Percentiles rank a stretch among this genome's conserved stretches.
phyloP scores from a whole-genome alignment of 1,140 invertebrate genomes.

The Drosophila dunni region DNA sequence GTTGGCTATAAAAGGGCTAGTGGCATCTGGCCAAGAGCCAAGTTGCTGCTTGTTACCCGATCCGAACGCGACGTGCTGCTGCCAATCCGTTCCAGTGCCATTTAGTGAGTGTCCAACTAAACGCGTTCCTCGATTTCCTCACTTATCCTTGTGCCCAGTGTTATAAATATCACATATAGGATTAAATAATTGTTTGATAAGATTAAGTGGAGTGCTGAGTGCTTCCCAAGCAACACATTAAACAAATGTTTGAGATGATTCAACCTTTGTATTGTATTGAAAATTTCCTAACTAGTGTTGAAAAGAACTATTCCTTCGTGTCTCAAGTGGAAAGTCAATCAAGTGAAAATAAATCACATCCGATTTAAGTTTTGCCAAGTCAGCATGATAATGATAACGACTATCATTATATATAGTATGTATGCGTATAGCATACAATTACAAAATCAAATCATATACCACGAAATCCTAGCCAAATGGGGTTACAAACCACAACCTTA shows the following conservation, averaged over 20 bases:
- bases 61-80: conserved; percentile 29
- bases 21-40: conserved; percentile 29
- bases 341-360: conserved; percentile 8
- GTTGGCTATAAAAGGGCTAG: conserved; percentile 41
- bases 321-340: no score
- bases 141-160: conserved; percentile 13
- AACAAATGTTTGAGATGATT: no score
- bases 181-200: not conserved
- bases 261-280: no score
- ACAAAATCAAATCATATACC: not conserved
- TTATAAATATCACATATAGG: not conserved
- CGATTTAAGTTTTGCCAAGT: conserved; percentile 5
- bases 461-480: conserved; percentile 6
- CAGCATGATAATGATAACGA: conserved; percentile 27
- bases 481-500: conserved; percentile 15
- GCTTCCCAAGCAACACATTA: no score
- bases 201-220: not conserved
- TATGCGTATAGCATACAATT: conserved; percentile 5
- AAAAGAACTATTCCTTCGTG: no score
- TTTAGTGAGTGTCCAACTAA: conserved; percentile 27
- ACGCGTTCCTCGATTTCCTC: conserved; percentile 1
- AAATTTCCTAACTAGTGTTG: no score
- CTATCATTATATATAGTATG: conserved; percentile 15
- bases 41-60: conserved; percentile 39
- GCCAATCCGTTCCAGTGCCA: conserved; percentile 29